Percentiles rank a stretch among this genome's conserved stretches.
These are phyloP conservation scores for Phocoena phocoena DNA, from an alignment of 2,113 vertebrate species.

Conservation along the genomic window DNA sequence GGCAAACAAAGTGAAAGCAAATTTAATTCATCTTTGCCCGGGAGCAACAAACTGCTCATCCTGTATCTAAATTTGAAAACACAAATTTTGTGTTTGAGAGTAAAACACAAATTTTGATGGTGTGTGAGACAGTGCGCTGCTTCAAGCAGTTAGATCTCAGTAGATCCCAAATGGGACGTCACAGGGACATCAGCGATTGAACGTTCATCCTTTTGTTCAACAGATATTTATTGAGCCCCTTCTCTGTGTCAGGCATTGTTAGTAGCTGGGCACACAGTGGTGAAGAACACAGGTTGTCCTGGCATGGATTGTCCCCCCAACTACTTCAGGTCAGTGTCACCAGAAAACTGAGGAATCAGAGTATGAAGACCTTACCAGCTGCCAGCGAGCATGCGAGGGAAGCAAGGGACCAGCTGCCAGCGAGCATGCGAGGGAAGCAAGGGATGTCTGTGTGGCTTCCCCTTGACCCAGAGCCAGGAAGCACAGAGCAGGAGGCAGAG, in stretches of 20 bases:
- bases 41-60: slow-evolving; percentile 4
- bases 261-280: background rate
- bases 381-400: slow-evolving; percentile 20
- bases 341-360: slow-evolving; percentile 31
- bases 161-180: background rate
- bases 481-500: background rate
- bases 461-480: background rate
- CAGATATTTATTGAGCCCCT: background rate
- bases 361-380: slow-evolving; percentile 47
- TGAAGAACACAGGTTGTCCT: background rate
- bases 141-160: background rate
- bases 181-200: background rate
- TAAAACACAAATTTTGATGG: background rate
- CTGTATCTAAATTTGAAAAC: background rate
- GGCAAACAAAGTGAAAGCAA: background rate
- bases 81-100: background rate
- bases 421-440: slow-evolving; percentile 7
- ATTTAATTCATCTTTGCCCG: background rate
- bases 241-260: background rate
- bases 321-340: slow-evolving; percentile 16
- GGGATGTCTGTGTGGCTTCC: background rate
- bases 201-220: background rate
- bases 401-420: too few relatives aligned
- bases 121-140: background rate
- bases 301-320: background rate